phyloP scores from a whole-genome alignment of 2,888 invertebrate genomes.

The Leptopilina drosophilae region DNA sequence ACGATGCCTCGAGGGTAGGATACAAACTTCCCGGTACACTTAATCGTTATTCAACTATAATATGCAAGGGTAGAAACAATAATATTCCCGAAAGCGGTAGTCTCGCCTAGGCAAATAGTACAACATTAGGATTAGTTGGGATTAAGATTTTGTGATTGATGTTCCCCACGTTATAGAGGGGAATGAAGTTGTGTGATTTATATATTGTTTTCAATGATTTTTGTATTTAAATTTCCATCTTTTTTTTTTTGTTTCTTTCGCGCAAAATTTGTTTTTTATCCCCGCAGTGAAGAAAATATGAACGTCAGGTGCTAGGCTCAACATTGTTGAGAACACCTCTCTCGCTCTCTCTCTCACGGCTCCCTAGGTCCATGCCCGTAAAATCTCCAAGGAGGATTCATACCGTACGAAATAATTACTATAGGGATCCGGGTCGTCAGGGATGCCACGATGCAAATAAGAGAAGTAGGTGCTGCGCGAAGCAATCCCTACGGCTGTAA shows the following conservation, averaged over 20 bases:
- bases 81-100: constrained; percentile 65
- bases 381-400: constrained; percentile 59
- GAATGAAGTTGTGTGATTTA: neutral
- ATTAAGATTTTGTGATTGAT: constrained; percentile 71
- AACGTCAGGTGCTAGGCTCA: constrained; percentile 11
- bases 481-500: constrained; percentile 68
- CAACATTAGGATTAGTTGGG: constrained; percentile 73
- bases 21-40: constrained; percentile 68
- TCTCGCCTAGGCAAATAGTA: constrained; percentile 72
- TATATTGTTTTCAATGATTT: too few relatives aligned
- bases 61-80: constrained; percentile 74
- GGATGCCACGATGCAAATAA: constrained; percentile 64
- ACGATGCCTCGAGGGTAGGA: constrained; percentile 67
- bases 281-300: neutral
- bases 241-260: constrained; percentile 1
- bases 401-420: constrained; percentile 65
- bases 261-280: neutral
- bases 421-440: constrained; percentile 61
- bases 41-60: constrained; percentile 74
- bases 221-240: too few relatives aligned
- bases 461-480: constrained; percentile 61
- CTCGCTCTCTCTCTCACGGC: constrained; percentile 2
- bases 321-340: neutral
- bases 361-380: constrained; percentile 51
- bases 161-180: constrained; percentile 54